phyloP scores from a whole-genome alignment of 2,797 vertebrate genomes.

The Botia kubotai region DNA sequence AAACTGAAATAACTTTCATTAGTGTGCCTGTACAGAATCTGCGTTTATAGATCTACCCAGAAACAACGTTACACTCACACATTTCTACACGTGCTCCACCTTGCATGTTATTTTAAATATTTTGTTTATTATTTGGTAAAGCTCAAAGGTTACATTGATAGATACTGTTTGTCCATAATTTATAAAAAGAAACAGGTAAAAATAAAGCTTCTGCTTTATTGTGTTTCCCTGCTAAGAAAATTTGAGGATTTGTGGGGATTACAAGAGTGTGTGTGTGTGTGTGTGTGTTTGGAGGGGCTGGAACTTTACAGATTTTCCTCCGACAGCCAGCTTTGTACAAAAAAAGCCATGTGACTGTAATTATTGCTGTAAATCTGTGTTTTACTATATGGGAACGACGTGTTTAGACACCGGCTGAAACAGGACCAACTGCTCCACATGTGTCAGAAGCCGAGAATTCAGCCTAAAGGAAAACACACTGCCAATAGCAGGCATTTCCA shows the following conservation, averaged over 20 bases:
- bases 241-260: no score
- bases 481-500: slow-evolving; percentile 22
- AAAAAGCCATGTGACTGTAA: background rate
- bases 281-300: background rate
- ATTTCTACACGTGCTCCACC: no score
- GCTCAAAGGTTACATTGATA: no score
- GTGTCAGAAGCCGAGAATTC: background rate
- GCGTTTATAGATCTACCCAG: background rate
- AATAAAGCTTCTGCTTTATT: no score
- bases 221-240: no score
- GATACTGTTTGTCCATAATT: no score
- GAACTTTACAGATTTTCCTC: background rate
- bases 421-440: background rate
- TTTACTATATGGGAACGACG: slow-evolving; percentile 2
- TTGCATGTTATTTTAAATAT: no score
- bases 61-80: background rate
- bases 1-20: background rate
- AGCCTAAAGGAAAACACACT: slow-evolving; percentile 14
- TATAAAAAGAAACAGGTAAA: no score
- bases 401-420: slow-evolving; percentile 30
- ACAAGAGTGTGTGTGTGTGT: no score
- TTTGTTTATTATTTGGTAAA: no score
- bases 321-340: background rate
- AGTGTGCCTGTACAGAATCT: background rate
- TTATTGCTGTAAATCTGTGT: background rate